Percentiles rank a stretch among this genome's conserved stretches.
Conservation (phyloP, 2,113 vertebrate genomes). For the Anas platyrhynchos region DNA sequence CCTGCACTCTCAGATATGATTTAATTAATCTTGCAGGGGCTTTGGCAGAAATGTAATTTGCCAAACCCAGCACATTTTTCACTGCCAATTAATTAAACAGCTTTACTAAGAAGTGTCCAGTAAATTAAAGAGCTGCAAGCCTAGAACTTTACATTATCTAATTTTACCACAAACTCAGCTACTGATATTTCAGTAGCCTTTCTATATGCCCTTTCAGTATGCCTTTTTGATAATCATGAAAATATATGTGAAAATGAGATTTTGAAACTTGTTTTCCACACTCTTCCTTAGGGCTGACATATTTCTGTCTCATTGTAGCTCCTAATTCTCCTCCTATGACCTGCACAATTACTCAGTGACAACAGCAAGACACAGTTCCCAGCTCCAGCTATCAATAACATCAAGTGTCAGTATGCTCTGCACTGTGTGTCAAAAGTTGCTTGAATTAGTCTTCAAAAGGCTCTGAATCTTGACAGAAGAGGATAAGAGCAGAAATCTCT, state of each 20-base stretch:
- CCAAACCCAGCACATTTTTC: slow-evolving; percentile 67
- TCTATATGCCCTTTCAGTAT: too few relatives aligned
- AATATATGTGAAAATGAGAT: not conserved
- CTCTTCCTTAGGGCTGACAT: not conserved
- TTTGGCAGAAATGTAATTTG: slow-evolving; percentile 66
- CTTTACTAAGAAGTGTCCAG: slow-evolving; percentile 27
- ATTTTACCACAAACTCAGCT: slow-evolving; percentile 46
- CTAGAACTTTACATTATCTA: slow-evolving; percentile 58
- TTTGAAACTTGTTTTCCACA: not conserved
- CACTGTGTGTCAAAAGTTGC: not conserved
- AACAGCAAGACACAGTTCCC: not conserved
- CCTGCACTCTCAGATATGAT: slow-evolving; percentile 26
- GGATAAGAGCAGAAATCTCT: not conserved
- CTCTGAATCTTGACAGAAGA: too few relatives aligned
- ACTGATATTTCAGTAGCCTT: not conserved
- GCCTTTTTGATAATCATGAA: not conserved
- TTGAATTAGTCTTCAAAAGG: not conserved
- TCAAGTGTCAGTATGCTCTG: not conserved
- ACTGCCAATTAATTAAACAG: slow-evolving; percentile 70
- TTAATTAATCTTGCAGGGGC: slow-evolving; percentile 47
- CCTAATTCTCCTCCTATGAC: not conserved
- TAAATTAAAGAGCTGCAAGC: slow-evolving; percentile 63
- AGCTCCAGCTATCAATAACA: not conserved
- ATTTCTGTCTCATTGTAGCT: not conserved
- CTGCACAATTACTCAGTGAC: not conserved